Percentiles rank a stretch among this genome's conserved stretches.
Evolutionary conservation across 2,113 vertebrate species (phyloP).

Genomic region (Apistogramma diplotaenia): DNA sequence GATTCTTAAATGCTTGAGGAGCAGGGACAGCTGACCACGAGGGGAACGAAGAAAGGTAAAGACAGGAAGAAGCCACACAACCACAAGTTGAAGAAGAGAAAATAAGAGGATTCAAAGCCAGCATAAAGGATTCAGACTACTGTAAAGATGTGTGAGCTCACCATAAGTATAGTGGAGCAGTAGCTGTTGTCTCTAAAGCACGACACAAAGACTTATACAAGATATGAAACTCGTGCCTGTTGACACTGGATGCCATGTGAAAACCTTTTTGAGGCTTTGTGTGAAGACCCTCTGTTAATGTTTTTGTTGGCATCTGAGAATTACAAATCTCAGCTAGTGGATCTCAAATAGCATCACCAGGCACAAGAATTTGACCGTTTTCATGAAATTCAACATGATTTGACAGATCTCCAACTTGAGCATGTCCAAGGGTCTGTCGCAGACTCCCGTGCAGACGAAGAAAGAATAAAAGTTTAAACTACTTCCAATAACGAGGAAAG

Average conservation of each 20-base stretch:
- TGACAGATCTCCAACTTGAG: too few species aligned
- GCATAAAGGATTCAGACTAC: conserved; percentile 2
- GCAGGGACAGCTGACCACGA: conserved; percentile 55
- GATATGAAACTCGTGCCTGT: not conserved
- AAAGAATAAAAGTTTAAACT: not conserved
- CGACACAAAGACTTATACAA: not conserved
- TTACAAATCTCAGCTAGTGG: too few species aligned
- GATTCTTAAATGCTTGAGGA: conserved; percentile 72
- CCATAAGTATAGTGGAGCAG: not conserved
- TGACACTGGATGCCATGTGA: not conserved
- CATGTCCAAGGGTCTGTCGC: not conserved
- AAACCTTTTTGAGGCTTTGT: too few species aligned
- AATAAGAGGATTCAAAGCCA: not conserved
- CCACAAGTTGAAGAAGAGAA: not conserved
- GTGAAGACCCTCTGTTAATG: too few species aligned
- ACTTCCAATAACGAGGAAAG: not conserved
- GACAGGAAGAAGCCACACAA: conserved; percentile 12
- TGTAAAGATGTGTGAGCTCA: conserved; percentile 7
- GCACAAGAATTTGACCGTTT: too few species aligned
- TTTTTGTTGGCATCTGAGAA: too few species aligned
- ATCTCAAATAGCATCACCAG: too few species aligned
- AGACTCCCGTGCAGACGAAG: not conserved
- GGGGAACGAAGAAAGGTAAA: conserved; percentile 36
- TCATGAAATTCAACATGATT: too few species aligned
- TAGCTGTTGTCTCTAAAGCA: not conserved